Conservation (phyloP, 2,797 vertebrate genomes). For the Petrocephalus schoutedeni region DNA sequence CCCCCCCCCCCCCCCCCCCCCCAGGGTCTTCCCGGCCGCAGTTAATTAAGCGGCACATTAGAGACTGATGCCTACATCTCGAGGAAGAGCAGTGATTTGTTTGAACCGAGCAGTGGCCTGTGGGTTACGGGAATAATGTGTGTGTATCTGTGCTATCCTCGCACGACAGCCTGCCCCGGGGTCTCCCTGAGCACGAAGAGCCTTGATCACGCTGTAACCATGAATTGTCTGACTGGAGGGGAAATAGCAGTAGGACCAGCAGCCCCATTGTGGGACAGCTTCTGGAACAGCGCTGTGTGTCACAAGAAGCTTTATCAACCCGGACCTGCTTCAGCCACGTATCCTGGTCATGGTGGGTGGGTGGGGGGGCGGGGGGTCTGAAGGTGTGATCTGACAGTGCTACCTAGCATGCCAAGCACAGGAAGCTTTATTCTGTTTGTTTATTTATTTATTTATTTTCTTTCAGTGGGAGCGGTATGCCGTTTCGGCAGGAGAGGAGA, state of each 20-base stretch:
- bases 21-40: not conserved
- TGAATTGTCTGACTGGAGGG: not conserved
- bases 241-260: not conserved
- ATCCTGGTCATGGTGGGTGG: not conserved
- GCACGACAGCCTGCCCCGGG: not conserved
- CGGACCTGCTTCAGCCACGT: not conserved
- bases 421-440: not conserved
- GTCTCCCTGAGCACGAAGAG: not conserved
- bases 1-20: too few relatives aligned
- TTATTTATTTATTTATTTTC: too few relatives aligned
- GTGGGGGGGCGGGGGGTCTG: too few relatives aligned
- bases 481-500: not conserved
- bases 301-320: not conserved
- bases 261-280: not conserved
- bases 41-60: slow-evolving; percentile 4
- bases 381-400: not conserved
- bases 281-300: not conserved
- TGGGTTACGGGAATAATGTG: not conserved
- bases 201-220: not conserved
- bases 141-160: not conserved
- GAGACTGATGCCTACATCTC: not conserved
- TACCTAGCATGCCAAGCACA: not conserved
- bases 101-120: not conserved
- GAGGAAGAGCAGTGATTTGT: not conserved
- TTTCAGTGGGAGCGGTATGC: not conserved